Evolutionary conservation across 1,140 invertebrate genomes (phyloP), one percentile per base, ranked within the genome.

Genomic region (Thaumetopoea pityocampa): DNA sequence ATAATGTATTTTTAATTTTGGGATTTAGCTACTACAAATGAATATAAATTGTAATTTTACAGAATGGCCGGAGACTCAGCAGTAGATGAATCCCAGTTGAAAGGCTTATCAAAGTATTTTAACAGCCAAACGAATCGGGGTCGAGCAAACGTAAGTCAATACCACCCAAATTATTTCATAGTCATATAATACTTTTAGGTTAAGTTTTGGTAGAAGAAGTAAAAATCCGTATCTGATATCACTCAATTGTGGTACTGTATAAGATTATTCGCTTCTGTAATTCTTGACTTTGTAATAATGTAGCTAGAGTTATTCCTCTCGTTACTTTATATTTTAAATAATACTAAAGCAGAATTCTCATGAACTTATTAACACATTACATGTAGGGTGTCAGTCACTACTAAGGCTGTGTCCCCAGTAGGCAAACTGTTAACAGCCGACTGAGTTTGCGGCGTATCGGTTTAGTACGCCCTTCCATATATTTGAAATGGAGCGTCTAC

Each of bases 131-230:
- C 89, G 18, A 85, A 90, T 71, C 72, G 67, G 72, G 88, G 91
- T 62, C 79, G 90, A 83, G 87, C 91, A 55, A 87, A 90, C 78
- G 88, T 92, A 87, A 87, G 90, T n/a, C n/a, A n/a, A n/a, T n/a
- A n/a, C n/a, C n/a, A n/a, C n/a, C n/a, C n/a, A n/a, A n/a, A n/a
- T n/a, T 88, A 44, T 46, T 84, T 74, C 14, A 16, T 16, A 23
- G 5, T 9, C 1, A 6, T 23, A 14, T 16, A 16, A 16, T 23
- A 5, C 8, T 2, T 11, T 5, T 0, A 7, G 6, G 4, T 8
- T 23, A 5, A 15, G 8, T 4, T 6, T 24, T 7, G 2, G 7
- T 8, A 23, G 12, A n/a, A n/a, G n/a, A n/a, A n/a, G n/a, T n/a
- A n/a, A n/a, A n/a, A n/a, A n/a, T n/a, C n/a, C n/a, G n/a, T n/a